Evolutionary conservation across 2,888 invertebrate species (phyloP).

Genomic region (Lasioglossum leucozonium): DNA sequence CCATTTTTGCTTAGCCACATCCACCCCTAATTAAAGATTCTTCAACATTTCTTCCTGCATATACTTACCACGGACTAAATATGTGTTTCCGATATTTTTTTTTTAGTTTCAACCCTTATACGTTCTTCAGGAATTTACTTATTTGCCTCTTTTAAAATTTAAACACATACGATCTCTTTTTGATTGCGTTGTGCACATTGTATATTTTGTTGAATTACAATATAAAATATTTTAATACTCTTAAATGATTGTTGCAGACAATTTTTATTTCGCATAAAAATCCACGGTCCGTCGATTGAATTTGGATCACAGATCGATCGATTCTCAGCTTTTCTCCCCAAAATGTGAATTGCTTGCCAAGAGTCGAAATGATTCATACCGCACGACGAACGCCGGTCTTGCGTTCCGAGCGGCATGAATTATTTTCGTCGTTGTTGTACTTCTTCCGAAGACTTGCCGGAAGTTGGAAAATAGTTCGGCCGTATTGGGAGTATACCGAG

Average conservation of each 20-base stretch:
- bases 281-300: background rate
- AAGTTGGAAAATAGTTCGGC: background rate
- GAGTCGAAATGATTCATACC: background rate
- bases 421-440: conserved; percentile 1
- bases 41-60: background rate
- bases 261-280: background rate
- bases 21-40: background rate
- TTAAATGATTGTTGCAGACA: background rate
- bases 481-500: background rate
- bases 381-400: no score
- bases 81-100: no score
- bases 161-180: no score
- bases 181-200: no score
- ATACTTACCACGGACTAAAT: background rate
- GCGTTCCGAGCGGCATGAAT: background rate
- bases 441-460: background rate
- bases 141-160: no score
- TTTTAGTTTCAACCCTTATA: no score
- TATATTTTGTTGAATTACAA: background rate
- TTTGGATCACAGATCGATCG: background rate
- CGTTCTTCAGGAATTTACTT: background rate
- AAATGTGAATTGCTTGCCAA: background rate
- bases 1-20: background rate
- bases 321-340: background rate
- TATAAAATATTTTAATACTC: background rate